These are phyloP conservation scores for Villa cingulata DNA, from an alignment of 2,888 invertebrate species.

Conservation along the genomic window DNA sequence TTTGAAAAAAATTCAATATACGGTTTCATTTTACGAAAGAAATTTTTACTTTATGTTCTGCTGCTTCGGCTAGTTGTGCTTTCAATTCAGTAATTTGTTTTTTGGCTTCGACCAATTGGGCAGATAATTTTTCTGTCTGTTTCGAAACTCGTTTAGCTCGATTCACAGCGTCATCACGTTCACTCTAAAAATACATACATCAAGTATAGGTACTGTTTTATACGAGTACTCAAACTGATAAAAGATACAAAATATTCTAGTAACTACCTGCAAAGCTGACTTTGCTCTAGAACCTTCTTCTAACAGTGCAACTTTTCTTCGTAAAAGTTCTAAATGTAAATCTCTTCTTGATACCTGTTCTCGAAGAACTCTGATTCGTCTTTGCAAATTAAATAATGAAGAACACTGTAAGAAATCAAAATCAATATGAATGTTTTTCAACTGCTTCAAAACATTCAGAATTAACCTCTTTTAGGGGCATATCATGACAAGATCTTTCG, in stretches of 20 bases:
- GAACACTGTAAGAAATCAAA: conserved; percentile 48
- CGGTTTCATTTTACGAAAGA: not conserved
- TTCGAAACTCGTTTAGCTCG: conserved; percentile 69
- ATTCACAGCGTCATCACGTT: conserved; percentile 52
- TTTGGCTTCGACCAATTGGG: conserved; percentile 70
- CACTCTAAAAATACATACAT: conserved; percentile 36
- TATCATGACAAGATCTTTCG: conserved; percentile 67
- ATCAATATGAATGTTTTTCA: not conserved
- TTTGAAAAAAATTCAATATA: not conserved
- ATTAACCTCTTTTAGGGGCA: conserved; percentile 62
- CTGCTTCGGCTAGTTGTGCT: conserved; percentile 70
- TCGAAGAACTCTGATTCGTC: conserved; percentile 68
- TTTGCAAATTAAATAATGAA: conserved; percentile 77
- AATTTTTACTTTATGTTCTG: conserved; percentile 61
- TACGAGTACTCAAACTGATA: not conserved
- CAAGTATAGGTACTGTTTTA: not conserved
- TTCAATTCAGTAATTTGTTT: conserved; percentile 71
- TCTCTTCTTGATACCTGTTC: conserved; percentile 88
- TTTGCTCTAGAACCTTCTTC: conserved; percentile 57
- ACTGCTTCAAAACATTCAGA: not conserved
- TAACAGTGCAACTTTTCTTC: conserved; percentile 74
- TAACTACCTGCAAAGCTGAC: conserved; percentile 40
- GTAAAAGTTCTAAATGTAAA: conserved; percentile 74
- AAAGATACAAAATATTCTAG: not conserved
- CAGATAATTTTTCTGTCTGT: conserved; percentile 66